Evolutionary conservation across 2,888 invertebrate genomes (phyloP).

Genomic region (Anoplius nigerrimus): DNA sequence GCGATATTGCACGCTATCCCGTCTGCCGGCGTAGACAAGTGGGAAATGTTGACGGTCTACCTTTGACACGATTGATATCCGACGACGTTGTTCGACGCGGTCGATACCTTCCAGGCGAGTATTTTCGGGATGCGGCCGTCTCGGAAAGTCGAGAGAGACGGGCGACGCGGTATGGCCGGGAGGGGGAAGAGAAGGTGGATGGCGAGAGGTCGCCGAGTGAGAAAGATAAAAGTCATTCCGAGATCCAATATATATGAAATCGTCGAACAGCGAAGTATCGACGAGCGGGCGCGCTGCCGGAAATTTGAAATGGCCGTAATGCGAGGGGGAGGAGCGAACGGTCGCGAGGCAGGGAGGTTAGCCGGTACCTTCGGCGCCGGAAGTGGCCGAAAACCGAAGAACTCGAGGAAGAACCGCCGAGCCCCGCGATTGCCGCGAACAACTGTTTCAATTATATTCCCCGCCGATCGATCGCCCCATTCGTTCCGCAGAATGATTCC

Average conservation of each 20-base stretch:
- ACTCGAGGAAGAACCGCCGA: constrained; percentile 41
- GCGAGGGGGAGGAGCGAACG: constrained; percentile 24
- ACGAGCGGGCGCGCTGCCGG: constrained; percentile 38
- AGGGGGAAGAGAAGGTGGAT: not conserved
- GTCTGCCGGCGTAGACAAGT: not conserved
- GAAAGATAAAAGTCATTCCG: constrained; percentile 5
- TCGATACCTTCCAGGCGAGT: too few species aligned
- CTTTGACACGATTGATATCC: too few species aligned
- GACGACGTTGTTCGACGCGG: too few species aligned
- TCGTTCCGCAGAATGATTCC: constrained; percentile 58
- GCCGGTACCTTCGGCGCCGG: constrained; percentile 26
- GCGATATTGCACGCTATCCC: constrained; percentile 8
- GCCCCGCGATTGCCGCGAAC: constrained; percentile 37
- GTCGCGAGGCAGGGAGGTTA: not conserved
- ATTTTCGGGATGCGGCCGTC: too few species aligned
- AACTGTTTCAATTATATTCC: constrained; percentile 65
- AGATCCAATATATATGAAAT: constrained; percentile 22
- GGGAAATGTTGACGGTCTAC: too few species aligned
- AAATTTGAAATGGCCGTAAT: constrained; percentile 54
- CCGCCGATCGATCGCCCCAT: constrained; percentile 56
- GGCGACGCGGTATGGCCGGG: not conserved
- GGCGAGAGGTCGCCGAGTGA: constrained; percentile 9
- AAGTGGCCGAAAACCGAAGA: constrained; percentile 30
- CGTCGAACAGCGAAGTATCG: constrained; percentile 27
- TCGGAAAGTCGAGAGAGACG: not conserved